Percentiles rank a stretch among this genome's conserved stretches.
Evolutionary conservation across 2,797 vertebrate species (phyloP).

Genomic region (Scolopax rusticola): DNA sequence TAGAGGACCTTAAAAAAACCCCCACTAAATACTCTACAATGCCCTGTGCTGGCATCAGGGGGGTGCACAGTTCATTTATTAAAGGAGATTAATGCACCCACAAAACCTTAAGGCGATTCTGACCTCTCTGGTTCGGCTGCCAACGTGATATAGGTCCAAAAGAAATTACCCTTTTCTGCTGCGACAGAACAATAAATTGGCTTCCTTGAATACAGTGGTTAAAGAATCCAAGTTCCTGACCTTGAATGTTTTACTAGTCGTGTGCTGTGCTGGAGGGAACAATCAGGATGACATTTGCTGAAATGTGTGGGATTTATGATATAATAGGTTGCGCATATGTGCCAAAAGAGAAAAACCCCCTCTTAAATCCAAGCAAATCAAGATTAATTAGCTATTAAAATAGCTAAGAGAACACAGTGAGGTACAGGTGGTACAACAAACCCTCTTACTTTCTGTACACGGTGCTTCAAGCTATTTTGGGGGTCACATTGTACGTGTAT

Average conservation of each 20-base stretch:
- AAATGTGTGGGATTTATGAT: constrained; percentile 82
- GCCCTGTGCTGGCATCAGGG: neutral
- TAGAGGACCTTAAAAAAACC: neutral
- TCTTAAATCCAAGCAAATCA: constrained; percentile 81
- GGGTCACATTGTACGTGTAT: constrained; percentile 14
- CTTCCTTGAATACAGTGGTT: constrained; percentile 76
- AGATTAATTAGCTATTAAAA: constrained; percentile 85
- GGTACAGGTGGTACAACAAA: constrained; percentile 74
- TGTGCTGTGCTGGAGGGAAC: constrained; percentile 80
- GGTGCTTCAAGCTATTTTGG: neutral
- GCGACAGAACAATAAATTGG: constrained; percentile 80
- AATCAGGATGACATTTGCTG: constrained; percentile 81
- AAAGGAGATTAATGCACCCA: constrained; percentile 66
- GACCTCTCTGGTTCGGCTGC: constrained; percentile 73
- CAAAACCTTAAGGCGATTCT: constrained; percentile 47
- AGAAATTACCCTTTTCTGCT: constrained; percentile 73
- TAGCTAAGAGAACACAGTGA: constrained; percentile 53
- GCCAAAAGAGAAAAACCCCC: constrained; percentile 72
- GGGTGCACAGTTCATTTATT: constrained; percentile 12
- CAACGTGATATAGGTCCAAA: constrained; percentile 77
- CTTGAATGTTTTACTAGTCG: constrained; percentile 79
- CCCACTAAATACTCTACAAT: neutral
- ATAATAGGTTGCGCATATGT: constrained; percentile 80
- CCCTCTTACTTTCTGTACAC: neutral
- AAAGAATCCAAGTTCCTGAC: constrained; percentile 84